Evolutionary conservation across 2,797 vertebrate genomes (phyloP).

Genomic region (Ptychadena robeensis): DNA sequence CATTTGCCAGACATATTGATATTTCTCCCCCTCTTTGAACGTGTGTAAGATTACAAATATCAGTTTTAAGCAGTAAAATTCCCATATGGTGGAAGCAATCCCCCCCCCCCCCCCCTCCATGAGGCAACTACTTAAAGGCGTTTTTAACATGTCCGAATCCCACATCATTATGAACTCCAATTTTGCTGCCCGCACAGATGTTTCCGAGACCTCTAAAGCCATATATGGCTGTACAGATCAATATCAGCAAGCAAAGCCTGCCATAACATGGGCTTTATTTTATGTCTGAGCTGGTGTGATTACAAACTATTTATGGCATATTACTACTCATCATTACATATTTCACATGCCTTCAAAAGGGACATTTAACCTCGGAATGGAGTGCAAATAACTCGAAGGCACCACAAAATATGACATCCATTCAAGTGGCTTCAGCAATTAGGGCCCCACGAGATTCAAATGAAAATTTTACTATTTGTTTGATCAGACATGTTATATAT

Average conservation of each 20-base stretch:
- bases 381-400: neutral
- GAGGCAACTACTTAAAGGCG: slow-evolving; percentile 17
- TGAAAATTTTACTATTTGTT: too few relatives aligned
- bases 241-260: neutral
- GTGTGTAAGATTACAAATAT: slow-evolving; percentile 53
- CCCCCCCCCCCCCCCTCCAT: neutral
- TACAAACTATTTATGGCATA: neutral
- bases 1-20: slow-evolving; percentile 27
- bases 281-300: slow-evolving; percentile 2
- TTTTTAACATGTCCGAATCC: neutral
- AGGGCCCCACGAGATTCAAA: too few relatives aligned
- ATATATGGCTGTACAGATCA: neutral
- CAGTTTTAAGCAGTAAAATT: slow-evolving; percentile 48
- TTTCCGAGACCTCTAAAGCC: neutral
- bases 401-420: neutral
- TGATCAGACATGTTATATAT: too few relatives aligned
- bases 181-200: slow-evolving; percentile 12
- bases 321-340: slow-evolving; percentile 5
- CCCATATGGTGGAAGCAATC: slow-evolving; percentile 50
- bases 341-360: neutral
- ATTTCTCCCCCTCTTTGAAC: slow-evolving; percentile 42
- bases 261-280: neutral
- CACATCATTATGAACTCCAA: slow-evolving; percentile 15
- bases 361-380: neutral
- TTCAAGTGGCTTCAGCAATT: neutral